Conservation (phyloP, 2,888 invertebrate genomes). For the Hypena proboscidalis region DNA sequence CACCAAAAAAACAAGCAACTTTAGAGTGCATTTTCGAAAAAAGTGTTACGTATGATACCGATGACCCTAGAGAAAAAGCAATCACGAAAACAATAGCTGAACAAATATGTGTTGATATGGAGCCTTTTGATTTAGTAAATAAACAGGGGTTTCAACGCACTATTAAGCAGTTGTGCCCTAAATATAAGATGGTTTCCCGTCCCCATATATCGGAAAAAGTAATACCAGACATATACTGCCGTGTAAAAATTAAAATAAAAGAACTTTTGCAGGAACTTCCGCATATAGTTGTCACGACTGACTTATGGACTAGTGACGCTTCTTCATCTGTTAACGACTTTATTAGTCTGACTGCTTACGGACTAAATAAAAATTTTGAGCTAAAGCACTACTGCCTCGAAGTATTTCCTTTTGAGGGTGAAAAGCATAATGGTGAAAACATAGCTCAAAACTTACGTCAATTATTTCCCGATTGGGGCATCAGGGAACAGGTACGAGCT, state of each 20-base stretch:
- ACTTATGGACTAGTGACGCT: slow-evolving; percentile 36
- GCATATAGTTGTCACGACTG: slow-evolving; percentile 27
- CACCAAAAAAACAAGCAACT: slow-evolving; percentile 34
- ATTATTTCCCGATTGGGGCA: too few species aligned
- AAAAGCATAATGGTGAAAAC: too few species aligned
- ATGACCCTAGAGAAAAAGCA: slow-evolving; percentile 33
- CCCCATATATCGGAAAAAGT: slow-evolving; percentile 22
- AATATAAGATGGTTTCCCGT: slow-evolving; percentile 34
- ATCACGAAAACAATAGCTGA: slow-evolving; percentile 38
- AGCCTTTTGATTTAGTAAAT: slow-evolving; percentile 36
- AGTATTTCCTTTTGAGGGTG: too few species aligned
- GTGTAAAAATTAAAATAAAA: slow-evolving; percentile 33
- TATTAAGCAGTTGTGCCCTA: slow-evolving; percentile 29
- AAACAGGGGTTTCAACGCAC: slow-evolving; percentile 22
- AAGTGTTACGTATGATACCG: slow-evolving; percentile 34
- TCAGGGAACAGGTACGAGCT: too few species aligned
- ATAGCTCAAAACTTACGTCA: too few species aligned
- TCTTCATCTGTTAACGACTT: slow-evolving; percentile 29
- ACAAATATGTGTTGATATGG: slow-evolving; percentile 39
- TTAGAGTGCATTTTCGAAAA: slow-evolving; percentile 23
- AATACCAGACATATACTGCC: slow-evolving; percentile 20
- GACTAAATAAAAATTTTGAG: too few species aligned
- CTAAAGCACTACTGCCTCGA: too few species aligned
- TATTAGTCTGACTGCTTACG: too few species aligned
- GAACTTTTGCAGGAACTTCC: slow-evolving; percentile 19